phyloP scores from a whole-genome alignment of 2,888 invertebrate species.

The Dugesia japonica region DNA sequence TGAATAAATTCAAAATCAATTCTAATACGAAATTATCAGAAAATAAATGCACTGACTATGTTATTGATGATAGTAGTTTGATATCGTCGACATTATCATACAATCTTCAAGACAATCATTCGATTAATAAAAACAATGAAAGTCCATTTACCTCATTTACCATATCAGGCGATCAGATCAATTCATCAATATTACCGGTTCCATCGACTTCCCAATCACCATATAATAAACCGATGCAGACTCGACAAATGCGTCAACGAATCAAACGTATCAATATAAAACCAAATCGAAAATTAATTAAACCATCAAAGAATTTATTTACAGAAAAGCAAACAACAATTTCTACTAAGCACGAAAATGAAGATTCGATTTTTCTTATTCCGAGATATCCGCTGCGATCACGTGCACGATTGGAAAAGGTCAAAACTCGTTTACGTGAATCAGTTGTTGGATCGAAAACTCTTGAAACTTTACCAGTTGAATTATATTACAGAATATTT shows the following conservation, averaged over 20 bases:
- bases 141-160: not conserved
- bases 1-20: not conserved
- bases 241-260: not conserved
- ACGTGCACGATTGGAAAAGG: conserved; percentile 26
- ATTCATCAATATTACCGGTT: not conserved
- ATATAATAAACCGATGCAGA: not conserved
- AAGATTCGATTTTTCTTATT: conserved; percentile 10
- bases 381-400: conserved; percentile 32
- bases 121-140: not conserved
- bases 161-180: not conserved
- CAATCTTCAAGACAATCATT: not conserved
- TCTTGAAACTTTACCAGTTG: conserved; percentile 33
- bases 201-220: not conserved
- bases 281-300: not conserved
- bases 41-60: not conserved
- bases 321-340: not conserved
- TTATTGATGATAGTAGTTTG: not conserved
- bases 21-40: not conserved
- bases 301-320: not conserved
- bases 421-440: conserved; percentile 25
- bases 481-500: conserved; percentile 33
- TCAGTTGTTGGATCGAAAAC: conserved; percentile 25
- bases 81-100: not conserved
- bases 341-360: not conserved
- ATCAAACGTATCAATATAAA: not conserved